Base-by-base conservation (phyloP, 1,140 invertebrate genomes). In the Coenobita brevimanus region DNA sequence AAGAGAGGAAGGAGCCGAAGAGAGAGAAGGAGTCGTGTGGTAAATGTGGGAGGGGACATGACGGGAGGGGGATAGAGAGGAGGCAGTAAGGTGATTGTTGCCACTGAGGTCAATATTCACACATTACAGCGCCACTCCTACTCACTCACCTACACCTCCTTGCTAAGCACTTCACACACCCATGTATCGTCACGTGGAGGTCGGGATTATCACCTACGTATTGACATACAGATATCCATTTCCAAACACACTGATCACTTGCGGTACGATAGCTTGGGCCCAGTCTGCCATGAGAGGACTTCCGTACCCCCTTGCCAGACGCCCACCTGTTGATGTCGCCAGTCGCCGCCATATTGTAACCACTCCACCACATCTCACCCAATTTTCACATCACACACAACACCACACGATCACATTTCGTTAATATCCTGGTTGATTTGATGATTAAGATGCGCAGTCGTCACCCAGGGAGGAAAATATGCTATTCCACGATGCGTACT, bases 321-420 rank as follows among this genome's bases (percentile, higher is more conserved):
- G 76, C 76, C 85, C 85, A 87, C 85, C 85, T 87, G 85, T 87
- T 81, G 76, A 81, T 73, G 41, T 87, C 76, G 41, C 85, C 85
- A 60, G 38, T 43, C 33, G 71, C 78, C 76, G 85, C 85, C 85
- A 87, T 87, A 64, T 87, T 87, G 85, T 64, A 60, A 13, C 15
- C 80, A 60, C 43, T 82, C 60, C n/a, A 17, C 43, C 6, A 30
- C 62, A 24, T 76, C 6, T 17, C 46, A 8, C 17, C 46, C 6
- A 21, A 76, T 76, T 76, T 76, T 41, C 24, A 46, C 15, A n/a
- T 6, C 17, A 50, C 46, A 6, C 46, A 17, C 71, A 15, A 46
- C 15, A n/a, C 3, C 17, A 50, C 46, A 6, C 46, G 46, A 50
- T 8, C 46, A 50, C 46, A 50, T 50, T 50, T 50, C 46, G 17